Evolutionary conservation across 1,140 invertebrate genomes (phyloP), one percentile per base, ranked within the genome.

Genomic region (Campodea augens): DNA sequence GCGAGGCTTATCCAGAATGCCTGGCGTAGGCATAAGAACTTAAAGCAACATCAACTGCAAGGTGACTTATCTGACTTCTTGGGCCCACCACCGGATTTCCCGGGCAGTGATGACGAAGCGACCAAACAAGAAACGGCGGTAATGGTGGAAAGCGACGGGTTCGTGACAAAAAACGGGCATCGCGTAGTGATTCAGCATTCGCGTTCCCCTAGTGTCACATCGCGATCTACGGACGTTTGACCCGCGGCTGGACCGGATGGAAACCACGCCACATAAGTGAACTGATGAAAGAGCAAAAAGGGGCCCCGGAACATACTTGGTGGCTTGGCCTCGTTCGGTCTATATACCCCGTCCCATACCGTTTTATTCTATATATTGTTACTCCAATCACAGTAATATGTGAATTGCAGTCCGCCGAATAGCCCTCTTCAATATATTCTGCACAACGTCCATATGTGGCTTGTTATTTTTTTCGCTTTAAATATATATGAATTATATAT

Each of bases 1-100:
- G 90, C 90, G 46, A 72, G 85, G 46, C 74, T 95, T 19, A 95
- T 97, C 54, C 91, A 97, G 64, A 81, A 84, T 56, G 86, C 87
- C 40, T 97, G 88, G 86, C 71, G 82, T 20, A 81, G 81, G 59
- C 81, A 86, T 60, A 82, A 84, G 57, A 39, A 57, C 49, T 19
- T 55, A 50, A 25, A 58, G 53, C 39, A 56, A 46, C 15, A 60
- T 41, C 10, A 53, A 21, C 56, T 49, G 36, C 50, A 54, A 25
- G 54, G 47, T 13, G 55, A 52, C 21, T 53, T 51, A 15, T 52
- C 47, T 45, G 59, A 52, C 45, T 25, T 25, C 20, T 20, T n/a
- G 19, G 25, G 27, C 21, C 57, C 51, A 21, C 56, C 43, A 21
- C 57, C 54, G 38, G 61, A 52, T 24, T 57, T 60, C 44, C 60